Conservation (phyloP, 2,888 invertebrate genomes). For the Lampropteryx suffumata region DNA sequence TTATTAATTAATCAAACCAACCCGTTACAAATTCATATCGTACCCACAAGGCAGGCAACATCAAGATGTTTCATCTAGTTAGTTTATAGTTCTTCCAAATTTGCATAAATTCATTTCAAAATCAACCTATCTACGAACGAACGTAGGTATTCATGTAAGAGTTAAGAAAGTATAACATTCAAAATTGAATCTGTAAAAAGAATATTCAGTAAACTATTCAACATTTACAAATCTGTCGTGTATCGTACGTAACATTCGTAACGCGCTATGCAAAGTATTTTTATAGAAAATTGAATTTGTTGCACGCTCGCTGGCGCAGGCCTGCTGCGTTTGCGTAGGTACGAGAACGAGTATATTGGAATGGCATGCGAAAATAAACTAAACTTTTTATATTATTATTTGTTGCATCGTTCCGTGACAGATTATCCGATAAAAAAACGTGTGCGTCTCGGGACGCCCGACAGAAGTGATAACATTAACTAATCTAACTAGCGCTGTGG, state of each 20-base stretch:
- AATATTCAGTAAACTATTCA: slow-evolving; percentile 24
- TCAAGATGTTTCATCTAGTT: slow-evolving; percentile 14
- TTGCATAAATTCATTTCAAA: no score
- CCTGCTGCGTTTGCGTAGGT: slow-evolving; percentile 11
- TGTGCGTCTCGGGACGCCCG: no score
- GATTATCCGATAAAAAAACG: slow-evolving; percentile 66
- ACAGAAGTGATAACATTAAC: no score
- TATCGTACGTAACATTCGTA: no score
- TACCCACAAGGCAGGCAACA: slow-evolving; percentile 9
- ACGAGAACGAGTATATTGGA: no score
- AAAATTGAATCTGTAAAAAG: no score
- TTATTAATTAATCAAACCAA: slow-evolving; percentile 13
- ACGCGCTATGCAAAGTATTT: slow-evolving; percentile 29
- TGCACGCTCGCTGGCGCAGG: slow-evolving; percentile 19
- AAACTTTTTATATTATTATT: slow-evolving; percentile 47
- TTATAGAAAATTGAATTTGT: slow-evolving; percentile 35
- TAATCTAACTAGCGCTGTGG: no score
- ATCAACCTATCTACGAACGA: no score
- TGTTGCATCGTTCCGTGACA: slow-evolving; percentile 47
- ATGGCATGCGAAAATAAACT: slow-evolving; percentile 49
- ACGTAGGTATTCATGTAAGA: no score
- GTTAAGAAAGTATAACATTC: no score
- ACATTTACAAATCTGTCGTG: slow-evolving; percentile 34
- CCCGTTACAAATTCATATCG: slow-evolving; percentile 7
- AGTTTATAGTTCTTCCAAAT: no score